These are phyloP conservation scores for Carassius auratus DNA, from an alignment of 2,113 vertebrate species.

Conservation along the genomic window DNA sequence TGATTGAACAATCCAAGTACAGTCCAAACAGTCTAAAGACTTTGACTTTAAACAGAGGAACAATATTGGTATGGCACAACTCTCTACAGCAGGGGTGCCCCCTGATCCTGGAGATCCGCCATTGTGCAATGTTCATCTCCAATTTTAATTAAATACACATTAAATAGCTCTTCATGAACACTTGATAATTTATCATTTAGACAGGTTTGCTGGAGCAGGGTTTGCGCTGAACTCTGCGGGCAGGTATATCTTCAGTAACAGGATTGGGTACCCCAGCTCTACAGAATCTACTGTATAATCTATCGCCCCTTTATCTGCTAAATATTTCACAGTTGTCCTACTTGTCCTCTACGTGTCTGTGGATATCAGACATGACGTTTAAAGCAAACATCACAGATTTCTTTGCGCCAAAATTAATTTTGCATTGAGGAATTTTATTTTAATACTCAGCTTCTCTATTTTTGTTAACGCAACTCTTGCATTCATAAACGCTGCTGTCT, in stretches of 20 bases:
- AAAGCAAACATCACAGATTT: not conserved
- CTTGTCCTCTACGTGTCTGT: not conserved
- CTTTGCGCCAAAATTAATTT: slow-evolving; percentile 39
- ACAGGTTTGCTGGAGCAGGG: not conserved
- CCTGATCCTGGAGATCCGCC: not conserved
- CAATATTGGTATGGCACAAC: not conserved
- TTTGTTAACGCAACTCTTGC: slow-evolving; percentile 65
- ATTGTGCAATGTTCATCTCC: not conserved
- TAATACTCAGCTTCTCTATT: slow-evolving; percentile 40
- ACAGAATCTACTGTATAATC: not conserved
- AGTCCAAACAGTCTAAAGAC: too few relatives aligned
- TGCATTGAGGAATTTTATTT: slow-evolving; percentile 22
- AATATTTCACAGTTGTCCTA: slow-evolving; percentile 5
- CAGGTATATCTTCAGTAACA: not conserved
- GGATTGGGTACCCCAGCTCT: not conserved
- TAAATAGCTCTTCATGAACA: not conserved
- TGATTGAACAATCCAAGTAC: not conserved
- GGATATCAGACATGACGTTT: not conserved
- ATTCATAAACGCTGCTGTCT: slow-evolving; percentile 66
- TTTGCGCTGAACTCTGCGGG: not conserved
- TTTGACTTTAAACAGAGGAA: not conserved
- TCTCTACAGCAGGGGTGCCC: not conserved
- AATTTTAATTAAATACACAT: not conserved
- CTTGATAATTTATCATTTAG: not conserved
- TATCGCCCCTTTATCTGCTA: not conserved